Evolutionary conservation across 2,113 vertebrate species (phyloP), one percentile per base, ranked within the genome.

Genomic region (Ceratotherium simum): DNA sequence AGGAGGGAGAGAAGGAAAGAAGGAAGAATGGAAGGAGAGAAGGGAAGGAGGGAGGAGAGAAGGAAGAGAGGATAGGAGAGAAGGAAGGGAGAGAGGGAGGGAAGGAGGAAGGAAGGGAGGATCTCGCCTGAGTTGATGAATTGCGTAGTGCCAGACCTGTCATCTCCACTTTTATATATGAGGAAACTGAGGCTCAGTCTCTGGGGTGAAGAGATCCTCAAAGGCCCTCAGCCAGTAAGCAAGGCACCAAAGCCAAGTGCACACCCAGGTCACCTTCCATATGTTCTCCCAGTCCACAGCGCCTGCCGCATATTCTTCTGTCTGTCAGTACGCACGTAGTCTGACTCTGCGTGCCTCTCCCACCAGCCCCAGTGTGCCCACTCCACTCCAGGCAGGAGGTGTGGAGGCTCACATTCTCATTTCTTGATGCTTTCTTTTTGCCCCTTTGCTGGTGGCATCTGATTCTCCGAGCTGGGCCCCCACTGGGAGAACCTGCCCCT

Each of bases 291-390:
- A 12, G 21, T 1, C 18, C 65, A 62, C 12, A 33, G 46, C 4
- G 5, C 51, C 31, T n/a, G 20, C 48, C 23, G 4, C 46, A 11
- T 2, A 8, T 42, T 27, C 25, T 31, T 9, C 33, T 36, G 17
- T 17, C 54, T 65, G 80, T 16, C 7, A 18, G 51, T 2, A 2
- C 46, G 23, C 54, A 2, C 0, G 1, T 12, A 3, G 21, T n/a
- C 62, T 36, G 83, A 62, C 39, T n/a, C 67, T 1, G 18, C 39
- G 60, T 7, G 4, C 29, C 31, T 16, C 29, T 65, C 65, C 60
- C 69, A 12, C 58, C 48, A 65, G 13, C 36, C 21, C 14, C 39
- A 20, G 25, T 2, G 4, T 11, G 48, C 33, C 33, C 2, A 0
- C 33, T 12, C 39, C 12, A 6, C 23, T 82, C 20, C 80, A 16